These are phyloP conservation scores for Cyclura pinguis DNA, from an alignment of 2,797 vertebrate species.

Conservation along the genomic window DNA sequence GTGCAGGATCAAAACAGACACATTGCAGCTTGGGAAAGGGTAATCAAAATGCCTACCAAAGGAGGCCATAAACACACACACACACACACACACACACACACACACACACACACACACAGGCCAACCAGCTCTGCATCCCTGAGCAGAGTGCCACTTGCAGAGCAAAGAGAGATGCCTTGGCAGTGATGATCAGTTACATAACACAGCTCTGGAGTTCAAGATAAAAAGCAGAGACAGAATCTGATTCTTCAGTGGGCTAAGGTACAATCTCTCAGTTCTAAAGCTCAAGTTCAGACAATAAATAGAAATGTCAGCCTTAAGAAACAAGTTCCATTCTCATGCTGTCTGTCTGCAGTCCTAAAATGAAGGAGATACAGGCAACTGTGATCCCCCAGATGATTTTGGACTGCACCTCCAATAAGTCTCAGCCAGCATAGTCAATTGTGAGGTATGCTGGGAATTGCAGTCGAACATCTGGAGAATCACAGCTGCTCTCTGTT, in stretches of 20 bases:
- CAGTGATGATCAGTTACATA: background rate
- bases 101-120: background rate
- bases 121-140: background rate
- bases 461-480: background rate
- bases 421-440: background rate
- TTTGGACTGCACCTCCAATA: background rate
- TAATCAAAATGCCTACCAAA: background rate
- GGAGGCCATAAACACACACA: too few species aligned
- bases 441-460: background rate
- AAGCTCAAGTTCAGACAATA: background rate
- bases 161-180: background rate
- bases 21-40: background rate
- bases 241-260: background rate
- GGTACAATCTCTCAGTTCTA: background rate
- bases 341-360: background rate
- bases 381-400: background rate
- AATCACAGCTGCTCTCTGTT: too few species aligned
- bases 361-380: too few species aligned
- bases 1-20: background rate
- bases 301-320: background rate
- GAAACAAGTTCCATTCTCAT: background rate
- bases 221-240: background rate
- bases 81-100: background rate
- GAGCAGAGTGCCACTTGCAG: background rate
- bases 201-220: background rate